Evolutionary conservation across 2,888 invertebrate species (phyloP).

Genomic region (Eubasilissa splendida): DNA sequence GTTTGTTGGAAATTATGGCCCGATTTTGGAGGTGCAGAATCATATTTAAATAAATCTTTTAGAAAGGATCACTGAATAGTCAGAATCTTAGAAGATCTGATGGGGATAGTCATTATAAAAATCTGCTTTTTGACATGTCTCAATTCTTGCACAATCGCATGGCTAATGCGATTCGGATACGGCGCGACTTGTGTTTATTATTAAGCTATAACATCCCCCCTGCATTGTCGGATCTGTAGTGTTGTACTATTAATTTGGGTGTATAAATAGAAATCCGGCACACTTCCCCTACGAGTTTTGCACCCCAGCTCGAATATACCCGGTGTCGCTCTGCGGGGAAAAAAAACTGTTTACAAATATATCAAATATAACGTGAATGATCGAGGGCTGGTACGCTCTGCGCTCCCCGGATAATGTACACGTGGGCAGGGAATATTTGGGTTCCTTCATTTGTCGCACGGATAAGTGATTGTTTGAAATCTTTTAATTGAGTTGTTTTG

Average conservation of each 20-base stretch:
- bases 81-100: too few species aligned
- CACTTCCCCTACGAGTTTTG: conserved; percentile 41
- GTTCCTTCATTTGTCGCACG: conserved; percentile 2
- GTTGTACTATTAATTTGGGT: conserved; percentile 34
- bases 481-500: background rate
- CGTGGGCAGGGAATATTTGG: background rate
- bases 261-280: conserved; percentile 53
- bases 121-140: too few species aligned
- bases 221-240: conserved; percentile 33
- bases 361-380: conserved; percentile 46
- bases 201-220: conserved; percentile 30
- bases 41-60: too few species aligned
- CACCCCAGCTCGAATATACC: conserved; percentile 16
- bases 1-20: too few species aligned
- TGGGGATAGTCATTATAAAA: too few species aligned
- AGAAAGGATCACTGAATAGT: too few species aligned
- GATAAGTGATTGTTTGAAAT: conserved; percentile 21
- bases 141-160: conserved; percentile 9
- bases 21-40: too few species aligned
- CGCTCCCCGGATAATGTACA: background rate
- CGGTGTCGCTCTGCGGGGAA: conserved; percentile 1
- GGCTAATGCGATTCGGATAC: conserved; percentile 15
- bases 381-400: background rate
- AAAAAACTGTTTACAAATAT: conserved; percentile 50
- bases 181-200: conserved; percentile 29